phyloP scores from a whole-genome alignment of 2,113 vertebrate species.

The Varanus salvator region DNA sequence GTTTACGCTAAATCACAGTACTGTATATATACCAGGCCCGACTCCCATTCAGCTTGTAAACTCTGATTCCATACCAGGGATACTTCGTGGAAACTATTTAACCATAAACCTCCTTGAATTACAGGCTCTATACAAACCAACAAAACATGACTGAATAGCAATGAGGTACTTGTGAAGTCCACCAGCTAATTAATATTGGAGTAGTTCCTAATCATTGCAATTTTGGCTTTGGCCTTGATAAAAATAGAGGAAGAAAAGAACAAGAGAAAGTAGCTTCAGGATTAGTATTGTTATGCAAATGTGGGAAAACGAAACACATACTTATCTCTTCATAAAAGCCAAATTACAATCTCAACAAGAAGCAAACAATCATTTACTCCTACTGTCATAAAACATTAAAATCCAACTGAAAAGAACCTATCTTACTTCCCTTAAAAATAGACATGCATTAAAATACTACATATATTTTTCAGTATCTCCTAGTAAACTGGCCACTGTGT shows the following conservation, averaged over 20 bases:
- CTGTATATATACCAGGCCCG: slow-evolving; percentile 58
- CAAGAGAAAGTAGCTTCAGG: background rate
- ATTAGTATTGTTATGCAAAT: background rate
- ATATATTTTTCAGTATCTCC: background rate
- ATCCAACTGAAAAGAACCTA: background rate
- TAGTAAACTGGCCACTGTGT: background rate
- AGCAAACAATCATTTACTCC: background rate
- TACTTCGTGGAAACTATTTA: slow-evolving; percentile 71
- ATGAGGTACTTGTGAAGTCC: slow-evolving; percentile 39
- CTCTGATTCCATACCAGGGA: slow-evolving; percentile 65
- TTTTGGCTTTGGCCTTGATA: background rate
- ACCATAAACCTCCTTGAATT: slow-evolving; percentile 68
- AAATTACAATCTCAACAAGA: background rate
- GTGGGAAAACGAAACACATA: background rate
- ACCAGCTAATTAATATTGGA: slow-evolving; percentile 47
- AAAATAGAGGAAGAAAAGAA: background rate
- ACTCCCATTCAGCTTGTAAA: slow-evolving; percentile 72
- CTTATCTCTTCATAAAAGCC: background rate
- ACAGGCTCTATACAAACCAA: slow-evolving; percentile 59
- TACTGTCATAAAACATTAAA: background rate
- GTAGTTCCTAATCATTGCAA: slow-evolving; percentile 37
- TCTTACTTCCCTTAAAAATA: background rate
- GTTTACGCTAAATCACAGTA: slow-evolving; percentile 66
- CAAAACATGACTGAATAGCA: slow-evolving; percentile 56
- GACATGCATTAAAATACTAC: background rate